Evolutionary conservation across 1,140 invertebrate species (phyloP), one percentile per base, ranked within the genome.

Genomic region (Ostrea edulis): DNA sequence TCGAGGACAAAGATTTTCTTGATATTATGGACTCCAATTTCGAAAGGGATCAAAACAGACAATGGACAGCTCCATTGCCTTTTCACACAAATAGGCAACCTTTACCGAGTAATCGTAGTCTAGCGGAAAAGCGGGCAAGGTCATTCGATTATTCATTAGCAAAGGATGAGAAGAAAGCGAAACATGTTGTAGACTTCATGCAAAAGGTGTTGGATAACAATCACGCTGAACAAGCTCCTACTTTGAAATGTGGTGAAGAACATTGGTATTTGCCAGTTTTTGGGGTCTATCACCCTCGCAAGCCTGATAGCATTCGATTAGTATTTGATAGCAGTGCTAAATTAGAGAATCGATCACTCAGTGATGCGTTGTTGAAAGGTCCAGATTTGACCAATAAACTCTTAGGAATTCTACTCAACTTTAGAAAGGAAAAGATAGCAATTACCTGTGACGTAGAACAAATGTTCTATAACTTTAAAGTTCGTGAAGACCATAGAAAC

Each of bases 301-400:
- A n/a, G n/a, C n/a, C n/a, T n/a, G n/a, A n/a, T n/a, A n/a, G n/a
- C n/a, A 88, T 90, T 12, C 84, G 86, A 68, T 86, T 58, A 3
- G 88, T 89, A n/a, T 86, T 89, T 58, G 88, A 86, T 65, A 86
- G 81, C 1, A 86, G 84, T 9, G 88, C 88, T 7, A 8, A 82
- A 17, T 84, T 53, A 52, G 9, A 86, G 83, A 62, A 82, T 11
- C 11, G 84, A 20, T 93, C 92, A 14, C 85, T 93, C 0, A 93
- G 93, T 82, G 51, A 86, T 12, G 68, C 82, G 3, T 54, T 93
- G 58, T 29, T 91, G 35, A 25, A 87, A 11, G 92, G 91, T 8
- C 94, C 95, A 9, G 92, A 93, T 85, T 53, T 95, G 0, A 94
- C 95, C 89, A 92, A 77, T 81, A 86, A 65, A 29, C 55, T 90